A percentile compares a stretch with the other conserved stretches of the same genome.
phyloP scores from a whole-genome alignment of 2,797 vertebrate species.

The Malurus splendens region DNA sequence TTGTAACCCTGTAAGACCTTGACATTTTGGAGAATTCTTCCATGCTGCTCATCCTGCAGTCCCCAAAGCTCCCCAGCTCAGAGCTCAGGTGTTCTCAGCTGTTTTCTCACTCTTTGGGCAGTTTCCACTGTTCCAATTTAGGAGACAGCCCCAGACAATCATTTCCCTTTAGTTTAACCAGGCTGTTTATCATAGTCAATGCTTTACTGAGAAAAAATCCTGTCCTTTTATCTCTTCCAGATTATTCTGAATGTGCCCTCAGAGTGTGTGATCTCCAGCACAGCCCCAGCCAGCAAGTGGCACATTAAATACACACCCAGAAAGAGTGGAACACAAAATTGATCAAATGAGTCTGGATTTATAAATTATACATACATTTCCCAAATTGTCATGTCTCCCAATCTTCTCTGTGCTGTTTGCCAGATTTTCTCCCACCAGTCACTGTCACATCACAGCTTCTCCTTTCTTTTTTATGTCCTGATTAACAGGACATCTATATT shows the following conservation, averaged over 20 bases:
- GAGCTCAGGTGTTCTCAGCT: background rate
- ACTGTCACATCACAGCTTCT: slow-evolving; percentile 49
- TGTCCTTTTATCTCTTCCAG: background rate
- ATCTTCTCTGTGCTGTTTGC: slow-evolving; percentile 21
- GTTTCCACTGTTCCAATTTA: background rate
- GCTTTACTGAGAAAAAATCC: background rate
- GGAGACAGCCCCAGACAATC: background rate
- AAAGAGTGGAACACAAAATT: slow-evolving; percentile 10
- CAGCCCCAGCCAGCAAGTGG: background rate
- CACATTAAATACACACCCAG: slow-evolving; percentile 10
- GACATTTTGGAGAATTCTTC: background rate
- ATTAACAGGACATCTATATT: slow-evolving; percentile 61
- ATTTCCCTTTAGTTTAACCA: background rate
- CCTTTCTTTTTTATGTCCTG: slow-evolving; percentile 44
- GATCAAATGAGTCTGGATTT: slow-evolving; percentile 40
- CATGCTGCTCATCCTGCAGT: background rate
- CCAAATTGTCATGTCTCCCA: slow-evolving; percentile 23
- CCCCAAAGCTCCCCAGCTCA: background rate
- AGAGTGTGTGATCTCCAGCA: background rate
- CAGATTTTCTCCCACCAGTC: slow-evolving; percentile 50
- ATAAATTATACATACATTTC: slow-evolving; percentile 49
- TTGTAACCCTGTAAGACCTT: accelerated
- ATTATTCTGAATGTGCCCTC: background rate
- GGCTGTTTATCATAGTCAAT: background rate
- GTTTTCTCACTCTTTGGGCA: background rate